Evolutionary conservation across 1,140 invertebrate species (phyloP), one percentile per base, ranked within the genome.

Genomic region (Tetramorium parvispinum): DNA sequence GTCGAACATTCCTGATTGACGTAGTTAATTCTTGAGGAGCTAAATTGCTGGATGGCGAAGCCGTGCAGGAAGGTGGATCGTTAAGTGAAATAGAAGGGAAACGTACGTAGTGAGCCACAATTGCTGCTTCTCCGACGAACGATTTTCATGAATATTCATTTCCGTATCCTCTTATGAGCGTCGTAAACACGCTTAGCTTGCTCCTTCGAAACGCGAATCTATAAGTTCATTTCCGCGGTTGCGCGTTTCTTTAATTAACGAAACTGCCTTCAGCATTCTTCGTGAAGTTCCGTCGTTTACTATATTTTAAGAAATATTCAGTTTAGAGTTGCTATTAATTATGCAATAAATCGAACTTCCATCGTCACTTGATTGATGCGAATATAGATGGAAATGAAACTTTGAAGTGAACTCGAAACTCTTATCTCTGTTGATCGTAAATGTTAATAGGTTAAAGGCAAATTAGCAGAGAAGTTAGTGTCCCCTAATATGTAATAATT

Each of bases 61-160:
- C 66, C 85, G 68, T 70, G 7, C 66, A n/a, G 43, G 61, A 76
- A 76, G 51, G 57, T n/a, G 49, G 53, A 70, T 87, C 88, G 88
- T 89, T 87, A 87, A 89, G 85, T 89, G 78, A 90, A 89, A 89
- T 85, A 87, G 59, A 86, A 55, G 68, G 10, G 88, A 70, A 85
- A 70, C 77, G 51, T 73, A 76, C 66, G 53, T 51, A 89, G 27
- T 4, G 49, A 83, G 53, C 73, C 79, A 79, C 73, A 81, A 85
- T 87, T 85, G 75, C 81, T 65, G 85, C 61, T 79, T 32, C 68
- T 61, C 61, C 51, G 61, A 89, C 81, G 75, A 63, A 55, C 24
- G n/a, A 53, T 87, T 71, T 71, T 85, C 78, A 87, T 89, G 88
- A 90, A 90, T 90, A 90, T 90, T 90, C 76, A 89, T 87, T 57